Conservation (phyloP, 2,797 vertebrate genomes). For the Podarcis siculus region DNA sequence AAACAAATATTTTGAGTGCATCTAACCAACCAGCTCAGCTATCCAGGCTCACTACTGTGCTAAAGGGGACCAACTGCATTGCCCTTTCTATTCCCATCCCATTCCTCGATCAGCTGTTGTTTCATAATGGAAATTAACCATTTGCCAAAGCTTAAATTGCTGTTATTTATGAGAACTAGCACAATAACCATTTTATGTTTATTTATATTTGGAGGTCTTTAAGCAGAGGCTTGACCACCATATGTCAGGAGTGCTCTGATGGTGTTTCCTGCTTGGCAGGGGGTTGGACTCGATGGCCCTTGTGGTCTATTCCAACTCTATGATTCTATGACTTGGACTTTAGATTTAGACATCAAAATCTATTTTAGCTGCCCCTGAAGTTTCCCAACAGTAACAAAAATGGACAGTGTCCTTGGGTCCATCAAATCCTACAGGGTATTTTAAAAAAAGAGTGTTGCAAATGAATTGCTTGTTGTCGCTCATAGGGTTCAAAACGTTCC, state of each 20-base stretch:
- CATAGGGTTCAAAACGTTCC: not conserved
- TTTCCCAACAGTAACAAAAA: not conserved
- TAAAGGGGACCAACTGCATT: not conserved
- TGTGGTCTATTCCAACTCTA: too few species aligned
- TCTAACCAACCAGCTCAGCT: too few species aligned
- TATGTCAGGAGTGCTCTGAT: too few species aligned
- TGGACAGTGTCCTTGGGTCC: not conserved
- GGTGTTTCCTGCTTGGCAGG: too few species aligned
- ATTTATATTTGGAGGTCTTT: not conserved
- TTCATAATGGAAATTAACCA: not conserved
- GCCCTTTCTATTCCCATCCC: not conserved
- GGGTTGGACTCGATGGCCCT: too few species aligned
- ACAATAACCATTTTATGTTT: not conserved
- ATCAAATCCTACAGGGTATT: not conserved
- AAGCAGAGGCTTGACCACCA: too few species aligned
- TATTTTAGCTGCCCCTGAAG: not conserved
- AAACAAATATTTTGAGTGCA: not conserved
- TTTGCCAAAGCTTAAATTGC: not conserved
- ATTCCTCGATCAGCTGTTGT: not conserved
- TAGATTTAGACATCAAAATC: not conserved
- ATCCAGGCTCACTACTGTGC: not conserved
- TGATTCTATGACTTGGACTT: not conserved
- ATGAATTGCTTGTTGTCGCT: not conserved
- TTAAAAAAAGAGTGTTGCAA: not conserved
- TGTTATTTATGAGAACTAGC: not conserved